A percentile compares a stretch with the other conserved stretches of the same genome.
phyloP scores from a whole-genome alignment of 2,888 invertebrate genomes.

The Heliconius cydno region DNA sequence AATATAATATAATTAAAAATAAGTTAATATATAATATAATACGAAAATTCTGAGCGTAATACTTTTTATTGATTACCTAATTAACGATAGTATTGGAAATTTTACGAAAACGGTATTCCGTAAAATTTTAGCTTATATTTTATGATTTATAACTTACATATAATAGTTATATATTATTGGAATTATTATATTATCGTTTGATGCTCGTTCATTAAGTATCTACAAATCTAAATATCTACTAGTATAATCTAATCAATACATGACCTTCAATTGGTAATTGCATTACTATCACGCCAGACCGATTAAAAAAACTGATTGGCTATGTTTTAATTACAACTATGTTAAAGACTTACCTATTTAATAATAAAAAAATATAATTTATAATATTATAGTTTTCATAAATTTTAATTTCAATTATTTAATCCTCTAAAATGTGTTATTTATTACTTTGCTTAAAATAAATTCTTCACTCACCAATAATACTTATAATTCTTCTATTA shows the following conservation, averaged over 20 bases:
- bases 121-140: too few species aligned
- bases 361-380: neutral
- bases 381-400: too few species aligned
- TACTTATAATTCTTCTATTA: neutral
- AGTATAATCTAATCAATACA: slow-evolving; percentile 39
- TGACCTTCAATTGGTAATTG: slow-evolving; percentile 42
- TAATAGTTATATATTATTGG: too few species aligned
- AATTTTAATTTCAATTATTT: too few species aligned
- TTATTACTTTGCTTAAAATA: neutral
- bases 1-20: too few species aligned
- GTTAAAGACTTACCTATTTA: neutral
- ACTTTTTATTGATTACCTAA: neutral
- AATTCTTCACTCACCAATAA: neutral
- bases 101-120: too few species aligned
- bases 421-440: too few species aligned
- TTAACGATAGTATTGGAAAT: too few species aligned
- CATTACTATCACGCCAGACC: slow-evolving; percentile 22
- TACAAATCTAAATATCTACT: slow-evolving; percentile 28
- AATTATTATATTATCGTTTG: neutral
- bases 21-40: too few species aligned
- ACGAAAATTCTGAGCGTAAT: neutral
- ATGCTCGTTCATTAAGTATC: slow-evolving; percentile 22
- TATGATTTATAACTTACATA: too few species aligned
- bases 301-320: slow-evolving; percentile 4
- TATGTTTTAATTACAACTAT: neutral